A percentile compares a stretch with the other conserved stretches of the same genome.
Evolutionary conservation across 1,140 invertebrate genomes (phyloP).

Genomic region (Scylla paramamosain): DNA sequence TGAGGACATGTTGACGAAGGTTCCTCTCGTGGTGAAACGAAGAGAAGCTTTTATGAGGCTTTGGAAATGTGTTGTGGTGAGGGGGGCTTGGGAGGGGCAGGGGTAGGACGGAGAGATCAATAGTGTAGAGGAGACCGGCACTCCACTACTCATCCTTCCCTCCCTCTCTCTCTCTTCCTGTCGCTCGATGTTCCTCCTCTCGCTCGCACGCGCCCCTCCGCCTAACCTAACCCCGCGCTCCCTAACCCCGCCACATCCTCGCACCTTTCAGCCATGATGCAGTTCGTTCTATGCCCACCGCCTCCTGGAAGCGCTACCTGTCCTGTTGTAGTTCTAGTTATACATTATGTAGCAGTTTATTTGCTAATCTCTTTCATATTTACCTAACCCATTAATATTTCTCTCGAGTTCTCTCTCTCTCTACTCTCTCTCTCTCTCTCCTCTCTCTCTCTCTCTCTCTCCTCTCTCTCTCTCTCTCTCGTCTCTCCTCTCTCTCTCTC

Average conservation of each 20-base stretch:
- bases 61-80: not conserved
- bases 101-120: not conserved
- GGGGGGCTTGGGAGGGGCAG: not conserved
- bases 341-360: too few relatives aligned
- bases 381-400: too few relatives aligned
- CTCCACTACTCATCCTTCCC: slow-evolving; percentile 8
- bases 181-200: slow-evolving; percentile 11
- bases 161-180: slow-evolving; percentile 19
- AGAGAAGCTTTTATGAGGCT: not conserved
- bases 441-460: too few relatives aligned
- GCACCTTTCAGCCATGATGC: not conserved
- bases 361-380: too few relatives aligned
- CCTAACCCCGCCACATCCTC: not conserved
- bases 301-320: too few relatives aligned
- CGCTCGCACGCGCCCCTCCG: not conserved
- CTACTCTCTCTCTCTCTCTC: too few relatives aligned
- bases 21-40: not conserved
- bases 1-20: not conserved
- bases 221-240: not conserved
- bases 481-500: too few relatives aligned
- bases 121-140: not conserved
- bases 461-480: too few relatives aligned
- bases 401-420: too few relatives aligned
- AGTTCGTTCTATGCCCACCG: too few relatives aligned
- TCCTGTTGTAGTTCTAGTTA: too few relatives aligned